Evolutionary conservation across 2,888 invertebrate genomes (phyloP).

Genomic region (Catocala fraxini): DNA sequence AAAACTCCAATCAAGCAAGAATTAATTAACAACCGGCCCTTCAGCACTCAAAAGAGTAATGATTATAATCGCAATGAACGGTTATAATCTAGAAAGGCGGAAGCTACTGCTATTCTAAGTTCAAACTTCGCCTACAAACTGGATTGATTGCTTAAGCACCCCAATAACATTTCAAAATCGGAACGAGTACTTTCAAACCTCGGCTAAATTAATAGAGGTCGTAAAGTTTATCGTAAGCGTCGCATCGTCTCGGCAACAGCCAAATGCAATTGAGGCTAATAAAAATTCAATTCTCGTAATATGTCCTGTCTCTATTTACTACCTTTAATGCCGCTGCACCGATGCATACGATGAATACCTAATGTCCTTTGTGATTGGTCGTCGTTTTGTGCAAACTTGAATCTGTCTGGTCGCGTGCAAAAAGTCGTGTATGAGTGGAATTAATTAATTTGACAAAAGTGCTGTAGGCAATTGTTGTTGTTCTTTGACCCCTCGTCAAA

Average conservation of each 20-base stretch:
- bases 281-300: conserved; percentile 80
- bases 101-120: neutral
- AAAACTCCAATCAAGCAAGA: no score
- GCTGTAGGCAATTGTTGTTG: conserved; percentile 22
- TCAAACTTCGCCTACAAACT: neutral
- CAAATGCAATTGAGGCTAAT: conserved; percentile 72
- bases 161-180: conserved; percentile 7
- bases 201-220: conserved; percentile 14
- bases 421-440: conserved; percentile 31
- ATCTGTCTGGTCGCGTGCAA: conserved; percentile 44
- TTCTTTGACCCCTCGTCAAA: conserved; percentile 28
- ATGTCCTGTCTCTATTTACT: conserved; percentile 71
- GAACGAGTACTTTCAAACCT: conserved; percentile 11
- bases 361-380: conserved; percentile 63
- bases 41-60: neutral
- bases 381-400: conserved; percentile 58
- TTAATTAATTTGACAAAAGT: conserved; percentile 27
- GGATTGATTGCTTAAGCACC: conserved; percentile 2
- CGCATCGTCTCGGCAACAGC: conserved; percentile 35
- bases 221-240: conserved; percentile 34
- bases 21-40: no score
- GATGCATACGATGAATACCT: conserved; percentile 78
- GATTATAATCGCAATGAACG: no score
- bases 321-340: conserved; percentile 67
- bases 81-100: no score